These are phyloP conservation scores for Plumapathes pennacea DNA, from an alignment of 92 coral and sea anemone genomes.

Conservation along the genomic window DNA sequence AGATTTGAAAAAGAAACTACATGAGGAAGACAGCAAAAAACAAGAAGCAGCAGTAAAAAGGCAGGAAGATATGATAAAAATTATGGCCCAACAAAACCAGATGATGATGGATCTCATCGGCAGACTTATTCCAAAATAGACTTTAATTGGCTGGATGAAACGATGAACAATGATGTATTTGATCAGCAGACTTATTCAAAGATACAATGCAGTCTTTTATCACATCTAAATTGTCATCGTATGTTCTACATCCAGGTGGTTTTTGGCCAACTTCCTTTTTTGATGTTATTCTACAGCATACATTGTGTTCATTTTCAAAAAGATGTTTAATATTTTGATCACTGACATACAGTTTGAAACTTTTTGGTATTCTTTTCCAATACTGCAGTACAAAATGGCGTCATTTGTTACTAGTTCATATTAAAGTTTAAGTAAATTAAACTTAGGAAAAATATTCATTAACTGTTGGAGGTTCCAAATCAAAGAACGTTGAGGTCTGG, in stretches of 20 bases:
- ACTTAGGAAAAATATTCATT: slow-evolving; percentile 7
- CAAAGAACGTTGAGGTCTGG: too few relatives aligned
- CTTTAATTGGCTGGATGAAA: background rate
- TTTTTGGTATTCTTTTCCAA: too few relatives aligned
- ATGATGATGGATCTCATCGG: slow-evolving; percentile 13
- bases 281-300: too few relatives aligned
- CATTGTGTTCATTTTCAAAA: too few relatives aligned
- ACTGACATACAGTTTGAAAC: too few relatives aligned
- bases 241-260: too few relatives aligned
- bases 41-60: slow-evolving; percentile 46
- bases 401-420: background rate
- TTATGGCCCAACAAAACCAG: slow-evolving; percentile 49
- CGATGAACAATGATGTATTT: background rate
- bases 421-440: background rate
- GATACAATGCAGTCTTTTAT: too few relatives aligned
- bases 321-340: too few relatives aligned
- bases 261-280: too few relatives aligned
- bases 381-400: too few relatives aligned
- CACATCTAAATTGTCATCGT: too few relatives aligned
- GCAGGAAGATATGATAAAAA: slow-evolving; percentile 24
- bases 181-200: slow-evolving; percentile 6
- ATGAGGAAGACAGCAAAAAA: slow-evolving; percentile 27
- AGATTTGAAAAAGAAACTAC: slow-evolving; percentile 31
- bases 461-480: slow-evolving; percentile 17
- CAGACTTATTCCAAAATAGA: background rate